Evolutionary conservation across 2,888 invertebrate species (phyloP).

Genomic region (Ferrisia virgata): DNA sequence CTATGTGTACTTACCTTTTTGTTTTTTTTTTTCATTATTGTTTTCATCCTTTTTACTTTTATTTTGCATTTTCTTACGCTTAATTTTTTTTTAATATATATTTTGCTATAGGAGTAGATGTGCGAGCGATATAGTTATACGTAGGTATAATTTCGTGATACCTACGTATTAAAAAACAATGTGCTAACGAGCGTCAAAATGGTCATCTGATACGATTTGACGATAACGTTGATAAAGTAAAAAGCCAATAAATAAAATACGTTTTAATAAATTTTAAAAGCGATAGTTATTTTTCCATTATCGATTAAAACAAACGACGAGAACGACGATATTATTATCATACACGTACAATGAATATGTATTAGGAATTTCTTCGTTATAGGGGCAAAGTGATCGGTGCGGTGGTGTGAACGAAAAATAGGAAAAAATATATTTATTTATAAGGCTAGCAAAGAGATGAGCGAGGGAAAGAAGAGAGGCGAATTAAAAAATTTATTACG

Average conservation of each 20-base stretch:
- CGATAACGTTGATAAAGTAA: not conserved
- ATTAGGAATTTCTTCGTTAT: not conserved
- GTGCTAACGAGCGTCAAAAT: not conserved
- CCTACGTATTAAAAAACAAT: not conserved
- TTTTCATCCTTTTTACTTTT: not conserved
- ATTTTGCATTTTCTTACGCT: not conserved
- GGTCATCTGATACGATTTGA: too few relatives aligned
- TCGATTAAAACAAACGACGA: not conserved
- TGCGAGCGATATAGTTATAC: not conserved
- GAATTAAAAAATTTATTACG: constrained; percentile 19
- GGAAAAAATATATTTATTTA: too few relatives aligned
- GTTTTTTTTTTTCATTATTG: not conserved
- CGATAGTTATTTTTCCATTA: not conserved
- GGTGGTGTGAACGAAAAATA: not conserved
- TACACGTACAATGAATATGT: not conserved
- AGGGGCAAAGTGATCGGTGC: not conserved
- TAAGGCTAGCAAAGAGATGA: too few relatives aligned
- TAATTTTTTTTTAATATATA: not conserved
- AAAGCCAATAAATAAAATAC: constrained; percentile 10
- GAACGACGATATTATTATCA: not conserved
- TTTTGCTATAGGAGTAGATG: not conserved
- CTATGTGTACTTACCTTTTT: not conserved
- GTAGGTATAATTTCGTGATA: not conserved
- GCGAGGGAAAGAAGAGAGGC: not conserved
- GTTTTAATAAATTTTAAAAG: not conserved